These are phyloP conservation scores for Pagrus major DNA, from an alignment of 2,113 vertebrate genomes.

Conservation along the genomic window DNA sequence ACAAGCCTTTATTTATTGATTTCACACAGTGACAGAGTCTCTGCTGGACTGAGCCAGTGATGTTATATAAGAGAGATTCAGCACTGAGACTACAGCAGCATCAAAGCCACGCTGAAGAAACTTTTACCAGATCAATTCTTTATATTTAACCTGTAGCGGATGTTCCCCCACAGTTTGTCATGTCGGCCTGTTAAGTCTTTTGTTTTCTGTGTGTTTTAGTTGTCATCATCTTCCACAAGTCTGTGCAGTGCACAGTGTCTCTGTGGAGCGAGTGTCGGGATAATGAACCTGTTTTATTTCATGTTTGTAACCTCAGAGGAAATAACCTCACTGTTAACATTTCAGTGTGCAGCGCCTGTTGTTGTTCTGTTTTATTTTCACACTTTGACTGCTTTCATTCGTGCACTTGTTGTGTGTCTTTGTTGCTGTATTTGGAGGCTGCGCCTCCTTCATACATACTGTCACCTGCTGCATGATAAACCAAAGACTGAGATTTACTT, in stretches of 20 bases:
- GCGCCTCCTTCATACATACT: slow-evolving; percentile 66
- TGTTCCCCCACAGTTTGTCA: slow-evolving; percentile 7
- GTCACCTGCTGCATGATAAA: slow-evolving; percentile 43
- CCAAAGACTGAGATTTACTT: slow-evolving; percentile 30
- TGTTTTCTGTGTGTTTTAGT: slow-evolving; percentile 30
- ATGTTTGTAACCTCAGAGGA: slow-evolving; percentile 46
- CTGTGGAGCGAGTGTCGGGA: slow-evolving; percentile 85
- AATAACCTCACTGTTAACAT: slow-evolving; percentile 24
- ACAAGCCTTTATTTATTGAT: slow-evolving; percentile 35
- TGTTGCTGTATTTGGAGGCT: slow-evolving; percentile 68
- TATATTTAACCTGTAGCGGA: neutral
- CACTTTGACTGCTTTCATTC: slow-evolving; percentile 28
- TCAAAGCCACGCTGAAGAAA: neutral
- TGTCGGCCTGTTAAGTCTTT: slow-evolving; percentile 11
- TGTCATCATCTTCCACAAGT: slow-evolving; percentile 66
- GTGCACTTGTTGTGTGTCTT: slow-evolving; percentile 44
- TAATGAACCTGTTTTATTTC: slow-evolving; percentile 36
- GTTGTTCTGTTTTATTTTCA: neutral
- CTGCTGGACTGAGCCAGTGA: slow-evolving; percentile 25
- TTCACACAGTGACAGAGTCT: slow-evolving; percentile 17
- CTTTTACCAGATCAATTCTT: neutral
- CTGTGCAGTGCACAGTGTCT: slow-evolving; percentile 90
- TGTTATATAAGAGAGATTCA: neutral
- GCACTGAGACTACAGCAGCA: neutral
- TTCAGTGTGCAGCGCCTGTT: neutral